A percentile compares a stretch with the other conserved stretches of the same genome.
These are phyloP conservation scores for Phaetusa simplex DNA, from an alignment of 2,113 vertebrate genomes.

Conservation along the genomic window DNA sequence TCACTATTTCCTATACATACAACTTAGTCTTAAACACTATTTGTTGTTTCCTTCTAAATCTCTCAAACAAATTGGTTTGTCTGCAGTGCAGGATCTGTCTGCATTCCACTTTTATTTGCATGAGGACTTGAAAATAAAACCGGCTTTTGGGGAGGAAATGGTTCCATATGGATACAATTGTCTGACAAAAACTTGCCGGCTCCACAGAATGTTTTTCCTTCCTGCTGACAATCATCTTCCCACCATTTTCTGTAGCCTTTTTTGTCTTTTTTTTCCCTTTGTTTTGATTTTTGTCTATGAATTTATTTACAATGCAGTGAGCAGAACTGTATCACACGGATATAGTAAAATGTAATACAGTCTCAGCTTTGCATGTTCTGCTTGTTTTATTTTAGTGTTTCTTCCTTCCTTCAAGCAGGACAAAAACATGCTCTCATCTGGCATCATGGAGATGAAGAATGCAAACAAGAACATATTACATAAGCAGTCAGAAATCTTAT, in stretches of 20 bases:
- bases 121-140: conserved; percentile 4
- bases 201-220: not conserved
- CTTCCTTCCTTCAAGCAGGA: not conserved
- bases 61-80: not conserved
- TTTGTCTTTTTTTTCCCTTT: not conserved
- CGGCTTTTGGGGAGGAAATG: not conserved
- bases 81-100: not conserved
- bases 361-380: not conserved
- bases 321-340: not conserved
- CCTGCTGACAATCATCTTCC: not conserved
- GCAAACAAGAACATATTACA: not conserved
- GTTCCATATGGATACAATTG: not conserved
- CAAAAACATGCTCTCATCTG: not conserved
- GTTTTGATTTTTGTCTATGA: not conserved
- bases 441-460: not conserved
- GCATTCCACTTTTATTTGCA: not conserved
- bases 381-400: not conserved
- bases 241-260: not conserved
- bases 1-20: not conserved
- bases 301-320: not conserved
- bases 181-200: not conserved
- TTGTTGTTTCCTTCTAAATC: not conserved
- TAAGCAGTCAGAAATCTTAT: not conserved
- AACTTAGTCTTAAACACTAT: not conserved
- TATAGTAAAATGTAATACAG: not conserved